Conservation (phyloP, 2,888 invertebrate genomes). For the Drepana falcataria region DNA sequence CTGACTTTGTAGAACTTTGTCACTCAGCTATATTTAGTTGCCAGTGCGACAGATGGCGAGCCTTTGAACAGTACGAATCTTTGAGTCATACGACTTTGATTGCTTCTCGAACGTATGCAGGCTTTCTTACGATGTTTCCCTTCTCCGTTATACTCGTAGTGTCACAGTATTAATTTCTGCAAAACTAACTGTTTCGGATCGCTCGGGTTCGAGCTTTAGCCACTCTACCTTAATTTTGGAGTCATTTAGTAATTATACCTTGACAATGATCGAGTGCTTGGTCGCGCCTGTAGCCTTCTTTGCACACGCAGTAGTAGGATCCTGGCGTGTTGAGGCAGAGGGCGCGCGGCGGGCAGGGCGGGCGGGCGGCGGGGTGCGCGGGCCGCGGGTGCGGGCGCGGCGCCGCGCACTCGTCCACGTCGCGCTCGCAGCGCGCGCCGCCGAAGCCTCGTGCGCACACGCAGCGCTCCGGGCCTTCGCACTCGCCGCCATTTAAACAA, state of each 20-base stretch:
- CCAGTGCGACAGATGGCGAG: too few relatives aligned
- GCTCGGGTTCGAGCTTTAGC: too few relatives aligned
- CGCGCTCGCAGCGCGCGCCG: slow-evolving; percentile 90
- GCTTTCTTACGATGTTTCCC: too few relatives aligned
- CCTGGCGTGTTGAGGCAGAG: slow-evolving; percentile 93
- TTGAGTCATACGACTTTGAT: too few relatives aligned
- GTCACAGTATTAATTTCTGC: too few relatives aligned
- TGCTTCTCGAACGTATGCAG: too few relatives aligned
- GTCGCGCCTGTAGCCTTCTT: slow-evolving; percentile 83
- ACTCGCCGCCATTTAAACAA: slow-evolving; percentile 91
- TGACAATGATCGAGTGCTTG: slow-evolving; percentile 81
- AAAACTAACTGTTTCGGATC: too few relatives aligned
- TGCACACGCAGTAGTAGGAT: slow-evolving; percentile 93
- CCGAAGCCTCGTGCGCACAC: slow-evolving; percentile 89
- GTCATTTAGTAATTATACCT: slow-evolving; percentile 52
- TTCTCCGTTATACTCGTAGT: too few relatives aligned
- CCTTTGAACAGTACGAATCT: too few relatives aligned
- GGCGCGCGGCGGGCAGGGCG: slow-evolving; percentile 86
- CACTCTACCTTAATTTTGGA: too few relatives aligned
- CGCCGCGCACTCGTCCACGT: slow-evolving; percentile 89
- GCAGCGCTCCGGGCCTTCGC: slow-evolving; percentile 87
- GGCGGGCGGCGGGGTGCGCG: slow-evolving; percentile 83
- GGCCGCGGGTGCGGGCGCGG: slow-evolving; percentile 66
- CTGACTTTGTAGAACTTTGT: too few relatives aligned
- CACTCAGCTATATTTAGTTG: too few relatives aligned